Percentiles rank a stretch among this genome's conserved stretches.
Evolutionary conservation across 2,113 vertebrate genomes (phyloP).

Genomic region (Capreolus pygargus): DNA sequence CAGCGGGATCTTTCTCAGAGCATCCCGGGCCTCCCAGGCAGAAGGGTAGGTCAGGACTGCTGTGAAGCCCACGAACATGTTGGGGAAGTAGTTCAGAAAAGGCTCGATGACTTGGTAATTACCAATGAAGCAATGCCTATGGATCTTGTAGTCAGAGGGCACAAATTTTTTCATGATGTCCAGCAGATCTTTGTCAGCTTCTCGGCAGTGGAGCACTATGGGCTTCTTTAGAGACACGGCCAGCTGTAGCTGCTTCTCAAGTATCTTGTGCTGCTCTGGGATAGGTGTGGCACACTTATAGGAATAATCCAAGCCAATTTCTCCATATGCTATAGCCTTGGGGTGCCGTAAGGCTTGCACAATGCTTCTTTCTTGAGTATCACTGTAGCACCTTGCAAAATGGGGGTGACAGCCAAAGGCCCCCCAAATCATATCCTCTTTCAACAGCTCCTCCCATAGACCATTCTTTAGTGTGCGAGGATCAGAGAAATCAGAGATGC

Average conservation of each 20-base stretch:
- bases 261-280: slow-evolving; percentile 84
- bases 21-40: slow-evolving; percentile 73
- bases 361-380: slow-evolving; percentile 81
- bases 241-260: slow-evolving; percentile 86
- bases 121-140: slow-evolving; percentile 90
- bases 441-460: slow-evolving; percentile 85
- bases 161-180: slow-evolving; percentile 87
- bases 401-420: slow-evolving; percentile 93
- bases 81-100: slow-evolving; percentile 71
- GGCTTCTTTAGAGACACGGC: slow-evolving; percentile 88
- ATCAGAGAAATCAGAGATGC: slow-evolving; percentile 90
- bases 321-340: slow-evolving; percentile 89
- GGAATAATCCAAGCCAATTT: slow-evolving; percentile 91
- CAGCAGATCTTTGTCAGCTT: slow-evolving; percentile 88
- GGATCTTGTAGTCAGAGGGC: slow-evolving; percentile 89
- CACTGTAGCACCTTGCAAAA: slow-evolving; percentile 85
- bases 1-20: slow-evolving; percentile 81
- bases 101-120: slow-evolving; percentile 74
- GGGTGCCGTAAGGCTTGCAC: slow-evolving; percentile 87
- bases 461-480: slow-evolving; percentile 79
- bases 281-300: slow-evolving; percentile 83
- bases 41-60: slow-evolving; percentile 83
- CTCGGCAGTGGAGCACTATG: slow-evolving; percentile 89
- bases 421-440: slow-evolving; percentile 90
- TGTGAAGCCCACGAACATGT: slow-evolving; percentile 88